Conservation (phyloP, 2,797 vertebrate species). For the Borostomias antarcticus region DNA sequence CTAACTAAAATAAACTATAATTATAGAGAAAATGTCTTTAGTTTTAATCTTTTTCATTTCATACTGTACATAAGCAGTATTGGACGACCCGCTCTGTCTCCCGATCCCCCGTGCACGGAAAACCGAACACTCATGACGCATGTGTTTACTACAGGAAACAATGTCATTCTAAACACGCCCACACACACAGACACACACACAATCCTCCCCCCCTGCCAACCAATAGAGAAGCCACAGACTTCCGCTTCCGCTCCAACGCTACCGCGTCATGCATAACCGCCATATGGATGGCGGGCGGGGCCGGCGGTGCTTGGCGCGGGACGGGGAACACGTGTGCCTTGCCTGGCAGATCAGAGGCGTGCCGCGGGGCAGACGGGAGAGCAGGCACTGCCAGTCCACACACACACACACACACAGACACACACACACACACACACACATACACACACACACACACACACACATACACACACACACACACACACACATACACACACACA, state of each 20-base stretch:
- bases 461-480: background rate
- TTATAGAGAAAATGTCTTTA: too few relatives aligned
- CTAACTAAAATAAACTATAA: too few relatives aligned
- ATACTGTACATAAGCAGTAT: too few relatives aligned
- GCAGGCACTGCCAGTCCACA: slow-evolving; percentile 59
- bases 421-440: slow-evolving; percentile 4
- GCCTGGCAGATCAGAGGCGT: slow-evolving; percentile 8
- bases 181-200: too few relatives aligned
- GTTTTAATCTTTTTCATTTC: too few relatives aligned
- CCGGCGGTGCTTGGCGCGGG: slow-evolving; percentile 26
- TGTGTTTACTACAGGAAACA: slow-evolving; percentile 16
- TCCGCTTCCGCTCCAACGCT: slow-evolving; percentile 25
- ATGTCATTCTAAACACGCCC: slow-evolving; percentile 13
- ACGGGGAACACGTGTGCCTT: slow-evolving; percentile 20
- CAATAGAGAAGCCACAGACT: background rate
- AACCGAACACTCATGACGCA: too few relatives aligned
- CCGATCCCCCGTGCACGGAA: too few relatives aligned
- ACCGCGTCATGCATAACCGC: slow-evolving; percentile 4
- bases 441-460: slow-evolving; percentile 2
- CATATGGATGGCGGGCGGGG: slow-evolving; percentile 55
- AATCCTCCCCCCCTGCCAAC: background rate
- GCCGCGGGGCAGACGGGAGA: slow-evolving; percentile 43
- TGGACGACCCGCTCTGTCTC: too few relatives aligned
- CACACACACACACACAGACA: slow-evolving; percentile 17
- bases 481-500: background rate